Evolutionary conservation across 2,113 vertebrate species (phyloP).

Genomic region (Laticauda colubrina): DNA sequence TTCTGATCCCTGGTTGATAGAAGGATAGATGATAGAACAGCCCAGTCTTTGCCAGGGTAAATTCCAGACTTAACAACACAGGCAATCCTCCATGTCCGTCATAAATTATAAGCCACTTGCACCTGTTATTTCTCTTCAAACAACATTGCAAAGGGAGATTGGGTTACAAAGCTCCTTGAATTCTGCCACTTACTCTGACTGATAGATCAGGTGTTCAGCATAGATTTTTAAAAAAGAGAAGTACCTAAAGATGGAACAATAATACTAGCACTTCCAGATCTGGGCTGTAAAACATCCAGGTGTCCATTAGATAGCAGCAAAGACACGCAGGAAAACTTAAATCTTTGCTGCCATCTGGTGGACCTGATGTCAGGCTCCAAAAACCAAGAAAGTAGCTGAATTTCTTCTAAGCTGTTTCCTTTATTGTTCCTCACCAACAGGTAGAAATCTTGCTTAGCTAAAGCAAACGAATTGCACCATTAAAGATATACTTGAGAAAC

Average conservation of each 20-base stretch:
- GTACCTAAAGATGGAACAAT: neutral
- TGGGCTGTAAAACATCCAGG: neutral
- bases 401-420: neutral
- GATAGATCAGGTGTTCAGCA: neutral
- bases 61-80: neutral
- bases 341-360: neutral
- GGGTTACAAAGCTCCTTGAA: neutral
- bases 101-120: neutral
- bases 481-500: neutral
- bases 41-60: neutral
- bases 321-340: neutral
- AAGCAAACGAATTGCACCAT: neutral
- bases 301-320: neutral
- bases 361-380: neutral
- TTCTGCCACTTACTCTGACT: neutral
- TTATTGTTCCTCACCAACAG: neutral
- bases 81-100: neutral
- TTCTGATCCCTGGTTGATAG: neutral
- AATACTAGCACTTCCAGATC: neutral
- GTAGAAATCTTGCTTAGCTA: neutral
- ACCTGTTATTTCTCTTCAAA: conserved; percentile 11
- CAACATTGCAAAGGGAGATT: neutral
- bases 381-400: neutral
- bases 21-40: neutral
- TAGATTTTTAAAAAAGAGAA: neutral